These are phyloP conservation scores for Sardina pilchardus DNA, from an alignment of 2,113 vertebrate species.

Conservation along the genomic window DNA sequence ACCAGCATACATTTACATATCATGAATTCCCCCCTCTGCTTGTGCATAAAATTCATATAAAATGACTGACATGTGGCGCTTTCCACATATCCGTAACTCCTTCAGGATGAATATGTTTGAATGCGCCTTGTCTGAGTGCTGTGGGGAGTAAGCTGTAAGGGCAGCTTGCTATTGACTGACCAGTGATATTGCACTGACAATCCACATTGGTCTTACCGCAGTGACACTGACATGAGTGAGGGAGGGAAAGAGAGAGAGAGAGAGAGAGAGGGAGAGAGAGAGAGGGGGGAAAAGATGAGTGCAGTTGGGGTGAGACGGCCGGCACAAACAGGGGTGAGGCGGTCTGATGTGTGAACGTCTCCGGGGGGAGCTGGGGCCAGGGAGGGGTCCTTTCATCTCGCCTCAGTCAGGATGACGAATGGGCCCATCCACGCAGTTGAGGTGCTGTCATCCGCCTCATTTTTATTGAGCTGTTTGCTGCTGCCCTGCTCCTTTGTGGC, in stretches of 20 bases:
- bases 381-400: constrained; percentile 70
- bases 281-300: neutral
- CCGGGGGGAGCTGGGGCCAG: constrained; percentile 22
- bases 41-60: neutral
- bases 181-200: neutral
- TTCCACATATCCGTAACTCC: neutral
- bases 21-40: neutral
- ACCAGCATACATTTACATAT: neutral
- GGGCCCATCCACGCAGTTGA: constrained; percentile 66
- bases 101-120: neutral
- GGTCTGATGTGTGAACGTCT: constrained; percentile 24
- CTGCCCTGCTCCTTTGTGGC: constrained; percentile 46
- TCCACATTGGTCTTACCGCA: neutral
- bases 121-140: neutral
- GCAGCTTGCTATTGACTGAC: neutral
- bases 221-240: neutral
- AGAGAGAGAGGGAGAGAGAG: neutral
- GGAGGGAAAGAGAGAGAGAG: neutral
- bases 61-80: neutral
- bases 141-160: neutral
- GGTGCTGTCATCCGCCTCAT: constrained; percentile 71
- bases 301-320: neutral
- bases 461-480: constrained; percentile 63
- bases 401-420: constrained; percentile 71
- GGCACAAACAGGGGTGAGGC: constrained; percentile 22